These are phyloP conservation scores for Agrotis puta DNA, from an alignment of 2,888 invertebrate genomes.

Conservation along the genomic window DNA sequence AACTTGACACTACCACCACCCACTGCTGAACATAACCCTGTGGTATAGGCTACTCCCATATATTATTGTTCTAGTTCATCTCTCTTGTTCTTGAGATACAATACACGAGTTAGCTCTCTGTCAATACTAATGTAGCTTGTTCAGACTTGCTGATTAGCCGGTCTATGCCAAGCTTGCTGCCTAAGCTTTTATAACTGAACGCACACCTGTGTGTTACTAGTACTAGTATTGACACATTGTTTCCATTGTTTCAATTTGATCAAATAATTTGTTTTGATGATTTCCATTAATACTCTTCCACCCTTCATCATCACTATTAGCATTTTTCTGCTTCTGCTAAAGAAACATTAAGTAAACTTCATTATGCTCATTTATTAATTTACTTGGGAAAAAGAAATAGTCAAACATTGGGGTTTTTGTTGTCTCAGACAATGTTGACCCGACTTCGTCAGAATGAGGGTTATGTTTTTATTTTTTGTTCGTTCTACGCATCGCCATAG, in stretches of 20 bases:
- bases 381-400: background rate
- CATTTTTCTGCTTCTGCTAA: background rate
- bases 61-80: no score
- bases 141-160: background rate
- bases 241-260: background rate
- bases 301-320: background rate
- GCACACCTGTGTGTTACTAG: background rate
- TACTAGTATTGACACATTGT: background rate
- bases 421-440: background rate
- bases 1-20: no score
- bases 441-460: no score
- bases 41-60: no score
- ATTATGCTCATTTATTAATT: background rate
- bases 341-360: no score
- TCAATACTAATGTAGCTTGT: background rate
- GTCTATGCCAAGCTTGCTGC: background rate
- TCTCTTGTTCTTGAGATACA: no score
- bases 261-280: background rate
- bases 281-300: background rate
- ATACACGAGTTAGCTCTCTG: no score
- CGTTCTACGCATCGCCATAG: no score
- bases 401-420: background rate
- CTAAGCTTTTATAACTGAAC: background rate
- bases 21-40: no score
- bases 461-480: no score